Evolutionary conservation across 2,888 invertebrate genomes (phyloP).

Genomic region (Cephus pygmeus): DNA sequence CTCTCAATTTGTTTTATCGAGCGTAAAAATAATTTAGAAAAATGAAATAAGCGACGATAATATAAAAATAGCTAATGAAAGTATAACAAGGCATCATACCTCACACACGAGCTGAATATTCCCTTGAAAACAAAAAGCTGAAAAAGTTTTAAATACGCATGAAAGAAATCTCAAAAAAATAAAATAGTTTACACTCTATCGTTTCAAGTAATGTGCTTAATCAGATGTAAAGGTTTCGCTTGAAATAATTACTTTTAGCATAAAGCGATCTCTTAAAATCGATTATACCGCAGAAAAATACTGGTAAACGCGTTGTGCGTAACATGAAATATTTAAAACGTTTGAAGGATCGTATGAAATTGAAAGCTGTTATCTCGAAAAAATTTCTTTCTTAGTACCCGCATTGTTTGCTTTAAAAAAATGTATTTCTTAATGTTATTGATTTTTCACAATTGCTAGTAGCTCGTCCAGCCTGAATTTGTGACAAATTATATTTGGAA

Average conservation of each 20-base stretch:
- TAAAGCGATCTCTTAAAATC: not conserved
- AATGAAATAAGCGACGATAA: not conserved
- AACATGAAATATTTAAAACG: not conserved
- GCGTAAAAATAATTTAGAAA: not conserved
- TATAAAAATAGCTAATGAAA: not conserved
- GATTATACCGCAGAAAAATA: not conserved
- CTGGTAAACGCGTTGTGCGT: not conserved
- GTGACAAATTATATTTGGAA: conserved; percentile 37
- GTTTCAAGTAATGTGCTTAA: not conserved
- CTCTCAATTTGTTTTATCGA: not conserved
- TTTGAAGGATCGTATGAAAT: not conserved
- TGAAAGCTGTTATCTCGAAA: not conserved
- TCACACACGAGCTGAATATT: not conserved
- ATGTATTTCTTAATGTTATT: conserved; percentile 41
- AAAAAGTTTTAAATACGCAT: not conserved
- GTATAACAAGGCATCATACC: not conserved
- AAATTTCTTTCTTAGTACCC: not conserved
- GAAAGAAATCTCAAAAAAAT: not conserved
- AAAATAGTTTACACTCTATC: not conserved
- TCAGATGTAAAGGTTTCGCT: not conserved
- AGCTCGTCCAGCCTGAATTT: conserved; percentile 29
- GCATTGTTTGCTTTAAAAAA: conserved; percentile 38
- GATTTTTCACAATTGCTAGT: conserved; percentile 34
- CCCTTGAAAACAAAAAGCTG: not conserved
- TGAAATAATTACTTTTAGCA: not conserved